A percentile compares a stretch with the other conserved stretches of the same genome.
These are phyloP conservation scores for Harpegnathos saltator DNA, from an alignment of 1,140 invertebrate genomes.

Conservation along the genomic window DNA sequence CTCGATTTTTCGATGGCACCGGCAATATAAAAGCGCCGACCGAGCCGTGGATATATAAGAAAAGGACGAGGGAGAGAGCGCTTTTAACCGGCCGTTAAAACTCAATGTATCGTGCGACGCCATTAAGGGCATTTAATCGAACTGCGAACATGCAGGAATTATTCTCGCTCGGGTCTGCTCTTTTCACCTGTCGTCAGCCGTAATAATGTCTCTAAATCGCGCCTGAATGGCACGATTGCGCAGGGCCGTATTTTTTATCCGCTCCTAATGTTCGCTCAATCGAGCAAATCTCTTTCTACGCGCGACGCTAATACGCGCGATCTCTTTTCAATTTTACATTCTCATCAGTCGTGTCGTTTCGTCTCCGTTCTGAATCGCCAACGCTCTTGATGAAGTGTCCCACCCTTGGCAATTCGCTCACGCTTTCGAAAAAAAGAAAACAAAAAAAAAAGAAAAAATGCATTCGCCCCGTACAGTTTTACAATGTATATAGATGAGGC, in stretches of 20 bases:
- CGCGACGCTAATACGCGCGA: not conserved
- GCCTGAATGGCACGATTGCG: not conserved
- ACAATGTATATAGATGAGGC: no score
- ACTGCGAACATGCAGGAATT: constrained; percentile 52
- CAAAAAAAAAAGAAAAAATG: not conserved
- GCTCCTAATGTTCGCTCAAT: constrained; percentile 25
- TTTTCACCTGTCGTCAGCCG: constrained; percentile 46
- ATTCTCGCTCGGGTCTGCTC: not conserved
- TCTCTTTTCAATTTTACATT: not conserved
- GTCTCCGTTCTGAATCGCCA: not conserved
- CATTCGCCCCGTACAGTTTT: not conserved
- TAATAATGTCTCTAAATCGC: constrained; percentile 38
- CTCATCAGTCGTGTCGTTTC: not conserved
- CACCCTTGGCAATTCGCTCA: not conserved
- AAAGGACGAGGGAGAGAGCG: constrained; percentile 40
- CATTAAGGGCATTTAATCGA: constrained; percentile 62
- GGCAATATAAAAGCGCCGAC: constrained; percentile 63
- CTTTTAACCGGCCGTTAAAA: constrained; percentile 32
- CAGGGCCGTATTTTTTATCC: constrained; percentile 12
- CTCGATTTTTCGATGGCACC: constrained; percentile 79
- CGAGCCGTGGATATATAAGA: constrained; percentile 28
- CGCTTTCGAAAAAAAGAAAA: not conserved
- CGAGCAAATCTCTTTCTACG: not conserved
- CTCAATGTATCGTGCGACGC: constrained; percentile 53
- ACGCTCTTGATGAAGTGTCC: not conserved